Conservation (phyloP, 2,888 invertebrate species). For the Nycteola revayana region DNA sequence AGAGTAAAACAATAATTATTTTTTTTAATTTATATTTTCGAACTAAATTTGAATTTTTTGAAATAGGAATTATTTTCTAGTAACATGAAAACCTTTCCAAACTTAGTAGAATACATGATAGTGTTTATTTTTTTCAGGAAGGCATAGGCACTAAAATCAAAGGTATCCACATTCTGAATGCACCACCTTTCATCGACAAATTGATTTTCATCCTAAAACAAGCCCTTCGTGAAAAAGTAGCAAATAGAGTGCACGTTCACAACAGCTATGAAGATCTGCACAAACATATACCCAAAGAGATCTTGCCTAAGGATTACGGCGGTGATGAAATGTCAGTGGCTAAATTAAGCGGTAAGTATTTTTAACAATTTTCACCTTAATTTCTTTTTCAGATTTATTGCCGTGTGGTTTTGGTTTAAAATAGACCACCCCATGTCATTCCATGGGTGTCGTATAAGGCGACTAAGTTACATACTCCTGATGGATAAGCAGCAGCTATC, state of each 20-base stretch:
- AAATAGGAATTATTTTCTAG: too few relatives aligned
- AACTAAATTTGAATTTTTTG: too few relatives aligned
- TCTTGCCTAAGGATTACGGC: constrained; percentile 63
- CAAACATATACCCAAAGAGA: constrained; percentile 62
- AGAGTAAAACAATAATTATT: too few relatives aligned
- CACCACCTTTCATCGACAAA: constrained; percentile 64
- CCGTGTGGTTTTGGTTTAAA: too few relatives aligned
- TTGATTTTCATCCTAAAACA: constrained; percentile 61
- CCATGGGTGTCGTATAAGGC: too few relatives aligned
- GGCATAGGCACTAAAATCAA: constrained; percentile 69
- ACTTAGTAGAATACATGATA: too few relatives aligned
- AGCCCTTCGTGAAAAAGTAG: constrained; percentile 64
- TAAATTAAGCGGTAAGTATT: constrained; percentile 51
- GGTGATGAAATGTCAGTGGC: constrained; percentile 53
- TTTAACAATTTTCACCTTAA: neutral
- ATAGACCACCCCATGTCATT: too few relatives aligned
- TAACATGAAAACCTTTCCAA: too few relatives aligned
- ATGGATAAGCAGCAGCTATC: too few relatives aligned
- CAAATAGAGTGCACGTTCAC: constrained; percentile 63
- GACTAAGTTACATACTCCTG: too few relatives aligned
- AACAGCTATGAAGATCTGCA: constrained; percentile 58
- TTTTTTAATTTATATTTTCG: too few relatives aligned
- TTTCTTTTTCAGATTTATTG: neutral
- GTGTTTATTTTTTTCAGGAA: too few relatives aligned
- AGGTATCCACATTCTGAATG: constrained; percentile 69